These are phyloP conservation scores for Lepus timidus DNA, from an alignment of 2,113 vertebrate species.

Conservation along the genomic window DNA sequence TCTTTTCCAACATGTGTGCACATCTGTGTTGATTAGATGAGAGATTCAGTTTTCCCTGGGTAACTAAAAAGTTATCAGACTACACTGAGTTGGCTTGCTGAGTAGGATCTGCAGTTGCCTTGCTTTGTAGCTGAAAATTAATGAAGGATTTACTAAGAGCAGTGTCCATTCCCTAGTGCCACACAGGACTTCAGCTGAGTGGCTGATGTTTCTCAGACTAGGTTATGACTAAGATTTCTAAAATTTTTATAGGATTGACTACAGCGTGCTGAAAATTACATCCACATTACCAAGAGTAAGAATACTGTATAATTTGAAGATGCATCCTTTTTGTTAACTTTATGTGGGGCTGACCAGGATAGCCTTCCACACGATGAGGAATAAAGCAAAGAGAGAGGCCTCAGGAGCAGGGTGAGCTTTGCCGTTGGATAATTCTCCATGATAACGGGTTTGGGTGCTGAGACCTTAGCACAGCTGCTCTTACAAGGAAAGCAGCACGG, in stretches of 20 bases:
- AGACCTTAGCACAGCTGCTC: background rate
- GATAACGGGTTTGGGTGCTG: background rate
- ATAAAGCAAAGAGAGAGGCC: background rate
- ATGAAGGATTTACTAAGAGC: background rate
- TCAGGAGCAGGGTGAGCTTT: background rate
- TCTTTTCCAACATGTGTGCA: background rate
- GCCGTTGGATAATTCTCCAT: background rate
- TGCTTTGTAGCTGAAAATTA: background rate
- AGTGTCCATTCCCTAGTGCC: background rate
- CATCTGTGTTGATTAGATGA: background rate
- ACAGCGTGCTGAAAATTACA: background rate
- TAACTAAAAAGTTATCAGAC: background rate
- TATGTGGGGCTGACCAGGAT: background rate
- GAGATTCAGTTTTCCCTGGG: background rate
- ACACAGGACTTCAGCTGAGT: background rate
- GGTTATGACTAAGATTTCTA: background rate
- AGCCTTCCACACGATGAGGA: background rate
- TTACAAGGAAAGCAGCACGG: too few relatives aligned
- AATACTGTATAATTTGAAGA: background rate
- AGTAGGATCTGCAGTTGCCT: background rate
- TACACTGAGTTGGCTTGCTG: rapidly evolving
- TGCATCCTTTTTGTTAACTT: background rate
- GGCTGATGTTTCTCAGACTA: background rate
- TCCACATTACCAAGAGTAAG: background rate
- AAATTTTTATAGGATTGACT: background rate